These are phyloP conservation scores for Pluvianellus socialis DNA, from an alignment of 2,113 vertebrate species.

Conservation along the genomic window DNA sequence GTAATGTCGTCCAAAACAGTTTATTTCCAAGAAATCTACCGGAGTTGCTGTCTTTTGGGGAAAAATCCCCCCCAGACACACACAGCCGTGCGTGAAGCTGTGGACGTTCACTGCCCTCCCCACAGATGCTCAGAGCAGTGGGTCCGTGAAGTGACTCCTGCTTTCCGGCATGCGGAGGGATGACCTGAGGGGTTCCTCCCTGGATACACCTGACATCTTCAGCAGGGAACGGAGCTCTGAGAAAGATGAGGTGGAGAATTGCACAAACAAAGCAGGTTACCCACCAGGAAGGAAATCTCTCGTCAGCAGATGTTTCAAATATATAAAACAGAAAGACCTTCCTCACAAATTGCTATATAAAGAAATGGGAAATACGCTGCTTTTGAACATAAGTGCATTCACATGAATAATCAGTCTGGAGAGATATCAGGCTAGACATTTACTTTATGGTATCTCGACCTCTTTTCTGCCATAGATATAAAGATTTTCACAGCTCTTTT, in stretches of 20 bases:
- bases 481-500: background rate
- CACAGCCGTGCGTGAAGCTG: fast-evolving
- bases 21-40: background rate
- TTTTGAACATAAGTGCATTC: background rate
- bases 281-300: background rate
- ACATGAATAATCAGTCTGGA: background rate
- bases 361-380: background rate
- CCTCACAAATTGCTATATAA: background rate
- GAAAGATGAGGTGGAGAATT: background rate
- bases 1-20: background rate
- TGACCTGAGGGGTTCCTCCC: background rate
- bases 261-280: background rate
- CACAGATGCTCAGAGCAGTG: background rate
- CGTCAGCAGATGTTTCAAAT: background rate
- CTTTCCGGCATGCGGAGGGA: background rate
- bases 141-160: background rate
- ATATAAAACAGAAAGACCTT: background rate
- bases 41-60: background rate
- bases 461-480: background rate
- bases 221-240: background rate
- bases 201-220: fast-evolving
- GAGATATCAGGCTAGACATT: background rate
- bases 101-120: background rate
- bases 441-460: background rate
- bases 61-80: background rate